Evolutionary conservation across 2,797 vertebrate genomes (phyloP).

Genomic region (Rhadinocentrus ornatus): DNA sequence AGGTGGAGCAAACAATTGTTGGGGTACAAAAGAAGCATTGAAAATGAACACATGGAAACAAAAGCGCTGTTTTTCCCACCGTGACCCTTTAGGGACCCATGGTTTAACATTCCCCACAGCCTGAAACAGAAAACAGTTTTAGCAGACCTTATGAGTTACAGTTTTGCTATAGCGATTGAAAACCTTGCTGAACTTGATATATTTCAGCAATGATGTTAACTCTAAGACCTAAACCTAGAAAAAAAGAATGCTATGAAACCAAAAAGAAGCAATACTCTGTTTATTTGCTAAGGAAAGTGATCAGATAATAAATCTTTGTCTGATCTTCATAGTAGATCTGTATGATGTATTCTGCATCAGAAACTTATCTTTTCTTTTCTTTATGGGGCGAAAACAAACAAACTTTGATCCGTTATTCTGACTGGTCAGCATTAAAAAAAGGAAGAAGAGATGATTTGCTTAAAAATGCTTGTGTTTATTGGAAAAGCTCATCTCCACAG

Average conservation of each 20-base stretch:
- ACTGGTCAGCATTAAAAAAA: background rate
- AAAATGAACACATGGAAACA: background rate
- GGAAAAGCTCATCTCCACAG: constrained; percentile 64
- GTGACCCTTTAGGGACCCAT: background rate
- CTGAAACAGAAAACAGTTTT: too few species aligned
- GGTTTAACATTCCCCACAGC: background rate
- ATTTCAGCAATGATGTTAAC: background rate
- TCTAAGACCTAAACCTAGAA: background rate
- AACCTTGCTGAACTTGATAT: background rate
- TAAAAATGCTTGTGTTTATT: constrained; percentile 63
- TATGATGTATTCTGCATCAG: background rate
- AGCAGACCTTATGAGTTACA: background rate
- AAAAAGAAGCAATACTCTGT: background rate
- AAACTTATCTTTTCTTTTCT: background rate
- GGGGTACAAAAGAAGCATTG: background rate
- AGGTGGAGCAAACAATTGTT: background rate
- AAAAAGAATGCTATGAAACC: background rate
- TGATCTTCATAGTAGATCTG: background rate
- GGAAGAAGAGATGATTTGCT: constrained; percentile 8
- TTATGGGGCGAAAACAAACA: background rate
- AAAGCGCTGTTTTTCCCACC: background rate
- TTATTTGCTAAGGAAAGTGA: background rate
- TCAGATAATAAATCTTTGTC: background rate
- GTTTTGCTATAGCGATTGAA: background rate
- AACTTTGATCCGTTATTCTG: background rate